Base-by-base conservation (phyloP, 2,888 invertebrate genomes). In the Drosophila ustulata region DNA sequence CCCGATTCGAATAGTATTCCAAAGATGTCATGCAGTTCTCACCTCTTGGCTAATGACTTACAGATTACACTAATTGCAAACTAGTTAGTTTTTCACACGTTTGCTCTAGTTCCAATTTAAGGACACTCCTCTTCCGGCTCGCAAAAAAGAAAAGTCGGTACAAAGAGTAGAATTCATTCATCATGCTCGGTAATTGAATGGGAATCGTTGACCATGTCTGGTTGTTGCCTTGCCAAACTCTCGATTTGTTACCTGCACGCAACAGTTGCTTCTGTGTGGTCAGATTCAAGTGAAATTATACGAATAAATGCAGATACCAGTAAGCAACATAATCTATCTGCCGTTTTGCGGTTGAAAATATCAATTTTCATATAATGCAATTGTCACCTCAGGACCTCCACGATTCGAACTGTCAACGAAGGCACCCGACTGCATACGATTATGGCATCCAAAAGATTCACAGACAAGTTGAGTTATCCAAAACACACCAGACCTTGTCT, bases 61-160 rank as follows among this genome's bases (percentile, higher is more conserved):
- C n/a, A n/a, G 25, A 46, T 62, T 63, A 11, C 9, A 39, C 49
- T 84, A 76, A 89, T 79, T 77, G 51, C 53, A 25, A 25, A 52
- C 56, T 66, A 66, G 61, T 70, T 70, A 34, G 53, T 56, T 82
- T 85, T 88, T 85, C 89, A 85, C 85, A 85, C 89, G 78, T 89
- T 75, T 74, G 80, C 57, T 70, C 86, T 43, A 88, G 73, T 68
- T 88, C 25, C 50, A 82, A 82, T 77, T 80, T 59, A 11, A 30
- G 25, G 28, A 13, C 53, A 70, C 83, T 51, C 89, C 89, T 85
- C 30, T 88, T 89, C 82, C 89, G 69, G 80, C 23, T 57, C 61
- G 49, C 77, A 74, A 72, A 61, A 62, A 41, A 65, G 11, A 26
- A 46, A 28, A 39, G n/a, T 9, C 43, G 9, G 4, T 23, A 32